These are phyloP conservation scores for Anolis sagrei DNA, from an alignment of 2,113 vertebrate genomes.

Conservation along the genomic window DNA sequence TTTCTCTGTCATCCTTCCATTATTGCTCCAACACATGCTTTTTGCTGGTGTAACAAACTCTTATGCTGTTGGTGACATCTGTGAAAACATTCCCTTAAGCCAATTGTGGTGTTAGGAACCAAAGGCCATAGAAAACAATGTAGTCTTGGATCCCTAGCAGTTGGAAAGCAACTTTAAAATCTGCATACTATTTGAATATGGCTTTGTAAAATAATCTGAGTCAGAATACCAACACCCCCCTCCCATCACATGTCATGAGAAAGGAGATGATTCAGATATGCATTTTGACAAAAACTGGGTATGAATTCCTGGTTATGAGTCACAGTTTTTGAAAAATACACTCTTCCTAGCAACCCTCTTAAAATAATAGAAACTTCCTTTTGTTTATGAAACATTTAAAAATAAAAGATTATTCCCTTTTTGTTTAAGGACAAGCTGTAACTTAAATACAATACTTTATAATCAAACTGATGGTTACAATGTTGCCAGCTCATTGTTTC, in stretches of 20 bases:
- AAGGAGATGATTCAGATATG: constrained; percentile 68
- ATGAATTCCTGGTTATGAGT: constrained; percentile 69
- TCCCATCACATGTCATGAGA: constrained; percentile 19
- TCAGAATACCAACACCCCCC: constrained; percentile 24
- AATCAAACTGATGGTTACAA: constrained; percentile 35
- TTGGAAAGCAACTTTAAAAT: not conserved
- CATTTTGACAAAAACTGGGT: constrained; percentile 60
- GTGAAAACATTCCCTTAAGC: too few species aligned
- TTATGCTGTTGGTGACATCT: too few species aligned
- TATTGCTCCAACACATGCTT: too few species aligned
- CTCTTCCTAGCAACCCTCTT: constrained; percentile 48
- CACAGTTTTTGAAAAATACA: constrained; percentile 57
- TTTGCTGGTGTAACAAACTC: too few species aligned
- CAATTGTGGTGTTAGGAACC: too few species aligned
- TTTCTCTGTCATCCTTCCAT: too few species aligned
- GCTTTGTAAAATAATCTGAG: constrained; percentile 39
- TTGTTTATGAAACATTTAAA: constrained; percentile 57
- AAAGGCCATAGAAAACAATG: too few species aligned
- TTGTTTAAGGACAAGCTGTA: constrained; percentile 45
- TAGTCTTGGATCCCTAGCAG: too few species aligned
- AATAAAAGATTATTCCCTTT: constrained; percentile 41
- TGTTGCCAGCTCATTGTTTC: constrained; percentile 38
- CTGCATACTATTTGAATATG: constrained; percentile 42
- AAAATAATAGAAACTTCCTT: constrained; percentile 68
- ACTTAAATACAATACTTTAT: constrained; percentile 40